Evolutionary conservation across 2,113 vertebrate genomes (phyloP), one percentile per base, ranked within the genome.

Genomic region (Macaca nemestrina): DNA sequence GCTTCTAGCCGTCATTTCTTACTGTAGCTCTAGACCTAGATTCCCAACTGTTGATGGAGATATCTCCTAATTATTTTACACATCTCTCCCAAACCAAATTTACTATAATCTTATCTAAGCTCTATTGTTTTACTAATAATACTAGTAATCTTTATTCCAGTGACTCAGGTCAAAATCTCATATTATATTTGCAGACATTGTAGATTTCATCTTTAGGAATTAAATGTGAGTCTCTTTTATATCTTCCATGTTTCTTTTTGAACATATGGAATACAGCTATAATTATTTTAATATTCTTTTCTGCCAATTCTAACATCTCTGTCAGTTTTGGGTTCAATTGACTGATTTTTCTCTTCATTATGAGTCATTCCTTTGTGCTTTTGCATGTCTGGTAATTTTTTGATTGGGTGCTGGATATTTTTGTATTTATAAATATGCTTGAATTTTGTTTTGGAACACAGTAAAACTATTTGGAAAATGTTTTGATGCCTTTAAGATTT

Each of bases 121-220:
- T 20, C 3, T 94, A 14, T 78, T 81, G 30, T 92, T 95, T 97
- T 92, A 83, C 12, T 97, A 50, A 57, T 73, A 79, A 57, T 59
- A n/a, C 11, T 88, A 16, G 61, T 64, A 64, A 64, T 84, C 45
- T 61, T 89, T 94, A 83, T 72, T 79, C 12, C 3, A 80, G 48
- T 72, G 16, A 73, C 32, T 84, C 45, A 80, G 23, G 45, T 92
- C 43, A 57, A 30, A 95, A 78, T 94, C 82, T 96, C 22, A 81
- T 0, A 22, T 55, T 93, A 45, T 72, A 87, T 87, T 57, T 57
- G 70, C 18, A 72, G 20, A 91, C 23, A 59, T 43, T 90, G 6
- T 57, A 59, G 5, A 94, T 93, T 91, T 93, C 93, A 50, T 52
- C 23, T 94, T 30, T 83, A 57, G 9, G 94, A 89, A 67, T 97